Percentiles rank a stretch among this genome's conserved stretches.
Conservation (phyloP, 2,113 vertebrate genomes). For the Ophiodon elongatus region DNA sequence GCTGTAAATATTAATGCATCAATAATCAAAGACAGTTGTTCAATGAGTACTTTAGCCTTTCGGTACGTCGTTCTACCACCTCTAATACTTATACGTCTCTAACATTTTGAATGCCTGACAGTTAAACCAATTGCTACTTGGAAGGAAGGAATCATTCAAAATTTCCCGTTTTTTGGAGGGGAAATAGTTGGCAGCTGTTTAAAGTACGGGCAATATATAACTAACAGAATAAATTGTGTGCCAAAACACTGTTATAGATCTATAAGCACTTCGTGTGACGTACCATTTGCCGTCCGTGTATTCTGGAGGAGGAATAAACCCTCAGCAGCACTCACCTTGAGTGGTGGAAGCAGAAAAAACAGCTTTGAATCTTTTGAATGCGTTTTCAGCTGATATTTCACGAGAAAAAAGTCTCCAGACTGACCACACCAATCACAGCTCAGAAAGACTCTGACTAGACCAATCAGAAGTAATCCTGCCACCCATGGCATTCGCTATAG, state of each 20-base stretch:
- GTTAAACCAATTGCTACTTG: background rate
- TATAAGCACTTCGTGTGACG: background rate
- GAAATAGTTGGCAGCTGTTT: background rate
- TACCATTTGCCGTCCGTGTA: background rate
- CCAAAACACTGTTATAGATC: background rate
- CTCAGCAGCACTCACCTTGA: background rate
- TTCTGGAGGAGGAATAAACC: background rate
- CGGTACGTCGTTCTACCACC: background rate
- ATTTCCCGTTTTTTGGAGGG: background rate
- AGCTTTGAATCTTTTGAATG: background rate
- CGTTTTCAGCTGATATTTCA: background rate
- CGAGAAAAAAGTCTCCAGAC: too few species aligned
- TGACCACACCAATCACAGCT: conserved; percentile 5
- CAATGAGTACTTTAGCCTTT: background rate
- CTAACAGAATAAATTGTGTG: background rate
- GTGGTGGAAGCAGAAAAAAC: background rate
- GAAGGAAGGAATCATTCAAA: background rate
- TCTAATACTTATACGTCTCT: background rate
- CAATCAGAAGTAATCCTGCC: background rate
- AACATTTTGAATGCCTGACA: background rate
- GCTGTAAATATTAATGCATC: too few species aligned
- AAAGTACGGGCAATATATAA: background rate
- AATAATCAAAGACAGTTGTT: background rate
- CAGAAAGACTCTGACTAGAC: background rate
- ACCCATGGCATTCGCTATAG: background rate